Evolutionary conservation across 2,797 vertebrate genomes (phyloP), one percentile per base, ranked within the genome.

Genomic region (Pipistrellus kuhlii): DNA sequence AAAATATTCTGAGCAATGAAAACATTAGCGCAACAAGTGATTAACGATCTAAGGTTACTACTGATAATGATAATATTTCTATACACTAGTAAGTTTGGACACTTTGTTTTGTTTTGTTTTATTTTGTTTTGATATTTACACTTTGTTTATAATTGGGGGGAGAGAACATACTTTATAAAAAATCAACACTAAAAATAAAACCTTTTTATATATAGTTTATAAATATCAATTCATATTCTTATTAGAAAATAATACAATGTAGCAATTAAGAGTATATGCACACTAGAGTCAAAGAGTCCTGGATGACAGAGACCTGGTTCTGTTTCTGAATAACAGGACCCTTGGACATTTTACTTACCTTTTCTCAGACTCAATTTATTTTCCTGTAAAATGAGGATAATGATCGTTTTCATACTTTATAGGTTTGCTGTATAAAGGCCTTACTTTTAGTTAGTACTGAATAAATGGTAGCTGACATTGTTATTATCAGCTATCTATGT

Each of bases 391-490:
- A 81, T 71, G 38, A 59, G 23, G 21, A 71, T 46, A 44, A 53
- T 32, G 41, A 73, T 9, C 75, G 35, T 80, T 57, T 89, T 81
- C 30, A 20, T 71, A 86, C 10, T 21, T 71, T 41, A 62, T 15
- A 64, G 44, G 20, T 30, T 62, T 81, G 51, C 80, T n/a, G 8
- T 32, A 78, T 48, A 88, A 83, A 84, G 32, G 23, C 5, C 35
- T 83, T 69, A 48, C 17, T 66, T 78, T 83, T 88, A 94, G 55
- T 23, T 69, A 73, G 35, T 48, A 91, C 30, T 93, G 82, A 94
- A 83, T 48, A 83, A 94, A 88, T n/a, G 73, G 41, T 32, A 93
- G 64, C 41, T 92, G 32, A 7, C 41, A 86, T 48, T 80, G n/a
- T 73, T 94, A 35, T 76, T 69, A 73, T 48, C 57, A 88, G 35